Base-by-base conservation (phyloP, 1,140 invertebrate species). In the Neomicropteryx cornuta region DNA sequence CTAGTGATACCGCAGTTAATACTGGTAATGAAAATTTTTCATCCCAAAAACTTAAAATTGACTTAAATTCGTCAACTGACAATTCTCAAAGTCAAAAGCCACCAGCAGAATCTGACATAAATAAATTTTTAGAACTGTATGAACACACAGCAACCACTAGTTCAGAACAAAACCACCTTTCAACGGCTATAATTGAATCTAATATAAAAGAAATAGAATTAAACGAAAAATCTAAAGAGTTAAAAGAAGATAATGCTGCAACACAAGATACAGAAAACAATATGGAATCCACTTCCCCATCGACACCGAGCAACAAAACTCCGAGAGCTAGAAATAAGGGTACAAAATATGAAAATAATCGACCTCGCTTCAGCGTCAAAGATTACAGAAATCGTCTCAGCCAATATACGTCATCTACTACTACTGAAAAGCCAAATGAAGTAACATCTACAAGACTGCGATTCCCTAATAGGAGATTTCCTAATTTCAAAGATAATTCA, bases 341-440 rank as follows among this genome's bases (percentile, higher is more conserved):
- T 29, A 55, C 57, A 31, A 69, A 67, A 50, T 60, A 55, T 33
- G 49, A 51, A 11, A 53, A 47, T 20, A 67, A 68, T 21, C 48
- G 72, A 33, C 72, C 72, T 5, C 56, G 66, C 51, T 76, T 76
- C 44, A 76, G 71, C 44, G 68, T 76, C 4, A 75, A 76, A 55
- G 72, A 76, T 48, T 75, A 75, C 35, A 66, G 70, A 48, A 66
- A 51, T 36, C 48, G 66, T 35, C 41, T 69, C 11, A 72, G 59
- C 50, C 55, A 56, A 41, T 50, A 52, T 24, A 66, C 66, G 3
- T 68, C 72, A 6, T 71, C 71, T 13, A 67, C 66, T 23, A 43
- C 55, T 41, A 66, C 70, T 21, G 58, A 68, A 39, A 65, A 63
- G 44, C 42, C 63, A 3, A 43, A 45, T 3, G 60, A 70, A 41